Evolutionary conservation across 2,888 invertebrate species (phyloP), one percentile per base, ranked within the genome.

Genomic region (Tipula confusa): DNA sequence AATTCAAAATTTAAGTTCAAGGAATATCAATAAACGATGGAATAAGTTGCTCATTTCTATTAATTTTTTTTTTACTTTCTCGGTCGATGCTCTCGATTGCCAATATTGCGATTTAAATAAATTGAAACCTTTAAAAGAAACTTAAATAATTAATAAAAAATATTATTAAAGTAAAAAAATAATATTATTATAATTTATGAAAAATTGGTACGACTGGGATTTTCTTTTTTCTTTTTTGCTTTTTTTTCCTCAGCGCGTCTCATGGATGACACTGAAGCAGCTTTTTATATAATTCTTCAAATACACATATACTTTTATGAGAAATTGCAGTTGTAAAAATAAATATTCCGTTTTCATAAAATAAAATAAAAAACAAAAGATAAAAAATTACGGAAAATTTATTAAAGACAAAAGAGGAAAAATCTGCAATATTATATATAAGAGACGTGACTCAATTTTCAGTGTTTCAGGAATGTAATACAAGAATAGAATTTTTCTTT

Each of bases 341-440:
- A 9, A 24, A 24, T 38, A 38, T 38, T 33, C 11, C 33, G 33
- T 33, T 33, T 33, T 33, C 33, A 11, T 33, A 33, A 33, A 6
- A 33, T 9, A 33, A 33, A 1, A 11, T 33, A 33, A 33, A 33
- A 33, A 33, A 33, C 1, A 33, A 3, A 33, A 33, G 33, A 33
- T 9, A 64, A 64, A 64, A 24, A 64, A 4, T 48, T 48, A 18
- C 48, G 48, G 48, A 64, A 64, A 24, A 9, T 64, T n/a, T 64
- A 33, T 64, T 7, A 3, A 64, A 64, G 64, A 18, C 24, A 64
- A 64, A n/a, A 64, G 64, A 24, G 64, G 64, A 64, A 64, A 64
- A 64, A 64, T 64, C 64, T 64, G 64, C 64, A 64, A 64, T 64
- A 64, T 64, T 64, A 64, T 24, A 64, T n/a, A n/a, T 64, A 64